Evolutionary conservation across 2,888 invertebrate genomes (phyloP).

Genomic region (Leptinotarsa rubiginosa): DNA sequence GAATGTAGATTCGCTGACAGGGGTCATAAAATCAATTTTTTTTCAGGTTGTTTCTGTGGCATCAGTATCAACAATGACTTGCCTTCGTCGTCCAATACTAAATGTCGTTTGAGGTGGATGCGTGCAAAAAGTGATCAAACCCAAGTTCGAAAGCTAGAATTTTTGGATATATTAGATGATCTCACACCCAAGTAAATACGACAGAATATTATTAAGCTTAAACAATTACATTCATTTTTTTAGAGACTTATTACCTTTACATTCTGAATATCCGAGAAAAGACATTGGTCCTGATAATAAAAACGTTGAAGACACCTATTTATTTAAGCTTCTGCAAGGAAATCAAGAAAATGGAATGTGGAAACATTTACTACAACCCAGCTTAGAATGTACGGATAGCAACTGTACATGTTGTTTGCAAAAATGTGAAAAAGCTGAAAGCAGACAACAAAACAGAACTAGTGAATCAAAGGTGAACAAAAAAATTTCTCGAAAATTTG

Average conservation of each 20-base stretch:
- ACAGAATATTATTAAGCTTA: neutral
- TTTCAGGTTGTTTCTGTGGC: conserved; percentile 20
- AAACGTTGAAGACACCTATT: conserved; percentile 47
- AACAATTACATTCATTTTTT: conserved; percentile 18
- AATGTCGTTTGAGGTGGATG: conserved; percentile 49
- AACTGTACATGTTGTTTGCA: conserved; percentile 24
- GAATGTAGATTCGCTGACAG: too few species aligned
- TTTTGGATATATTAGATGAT: conserved; percentile 57
- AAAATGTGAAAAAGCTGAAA: conserved; percentile 10
- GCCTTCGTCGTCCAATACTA: conserved; percentile 38
- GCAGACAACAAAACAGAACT: neutral
- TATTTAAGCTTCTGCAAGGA: conserved; percentile 51
- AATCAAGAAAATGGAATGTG: conserved; percentile 46
- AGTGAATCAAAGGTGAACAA: neutral
- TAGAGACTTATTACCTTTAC: conserved; percentile 55
- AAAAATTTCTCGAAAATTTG: too few species aligned
- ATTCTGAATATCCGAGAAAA: conserved; percentile 56
- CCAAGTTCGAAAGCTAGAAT: conserved; percentile 43
- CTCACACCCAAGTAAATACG: conserved; percentile 47
- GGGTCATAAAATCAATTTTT: neutral
- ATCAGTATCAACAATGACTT: conserved; percentile 35
- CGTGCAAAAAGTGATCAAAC: conserved; percentile 41
- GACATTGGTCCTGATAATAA: conserved; percentile 33
- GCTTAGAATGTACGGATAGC: conserved; percentile 31
- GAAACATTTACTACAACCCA: conserved; percentile 50